Percentiles rank a stretch among this genome's conserved stretches.
phyloP scores from a whole-genome alignment of 2,888 invertebrate species.

The Epiperipatus broadwayi region DNA sequence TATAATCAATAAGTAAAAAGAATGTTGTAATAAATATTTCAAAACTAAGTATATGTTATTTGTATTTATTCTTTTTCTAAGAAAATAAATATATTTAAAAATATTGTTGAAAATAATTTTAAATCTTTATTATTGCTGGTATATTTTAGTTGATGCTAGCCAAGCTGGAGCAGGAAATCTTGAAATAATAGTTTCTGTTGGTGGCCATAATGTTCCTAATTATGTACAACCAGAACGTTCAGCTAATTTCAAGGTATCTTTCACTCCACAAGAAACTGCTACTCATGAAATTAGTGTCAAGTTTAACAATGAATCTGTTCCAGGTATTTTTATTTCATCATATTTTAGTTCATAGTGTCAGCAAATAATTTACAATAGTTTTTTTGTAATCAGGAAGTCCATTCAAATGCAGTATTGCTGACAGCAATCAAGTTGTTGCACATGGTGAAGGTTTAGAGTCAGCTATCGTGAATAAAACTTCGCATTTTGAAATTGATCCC shows the following conservation, averaged over 20 bases:
- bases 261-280: slow-evolving; percentile 83
- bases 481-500: slow-evolving; percentile 40
- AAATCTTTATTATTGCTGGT: too few species aligned
- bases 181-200: slow-evolving; percentile 91
- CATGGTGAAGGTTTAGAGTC: slow-evolving; percentile 47
- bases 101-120: slow-evolving; percentile 7
- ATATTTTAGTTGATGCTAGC: slow-evolving; percentile 35
- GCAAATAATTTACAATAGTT: not conserved
- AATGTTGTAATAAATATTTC: not conserved
- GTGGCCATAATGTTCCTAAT: slow-evolving; percentile 89
- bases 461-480: slow-evolving; percentile 44
- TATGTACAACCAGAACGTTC: slow-evolving; percentile 94
- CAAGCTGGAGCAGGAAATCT: slow-evolving; percentile 74
- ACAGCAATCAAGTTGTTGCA: slow-evolving; percentile 42
- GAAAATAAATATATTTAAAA: slow-evolving; percentile 11
- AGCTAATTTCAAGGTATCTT: slow-evolving; percentile 79
- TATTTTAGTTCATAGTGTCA: slow-evolving; percentile 1
- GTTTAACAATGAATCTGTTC: slow-evolving; percentile 47
- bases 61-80: too few species aligned
- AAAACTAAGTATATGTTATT: not conserved
- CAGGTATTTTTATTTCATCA: slow-evolving; percentile 30
- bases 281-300: slow-evolving; percentile 74
- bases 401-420: slow-evolving; percentile 68
- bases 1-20: too few species aligned
- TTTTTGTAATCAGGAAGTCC: slow-evolving; percentile 52